phyloP scores from a whole-genome alignment of 2,797 vertebrate species.

The Sphenopsis melanotis region DNA sequence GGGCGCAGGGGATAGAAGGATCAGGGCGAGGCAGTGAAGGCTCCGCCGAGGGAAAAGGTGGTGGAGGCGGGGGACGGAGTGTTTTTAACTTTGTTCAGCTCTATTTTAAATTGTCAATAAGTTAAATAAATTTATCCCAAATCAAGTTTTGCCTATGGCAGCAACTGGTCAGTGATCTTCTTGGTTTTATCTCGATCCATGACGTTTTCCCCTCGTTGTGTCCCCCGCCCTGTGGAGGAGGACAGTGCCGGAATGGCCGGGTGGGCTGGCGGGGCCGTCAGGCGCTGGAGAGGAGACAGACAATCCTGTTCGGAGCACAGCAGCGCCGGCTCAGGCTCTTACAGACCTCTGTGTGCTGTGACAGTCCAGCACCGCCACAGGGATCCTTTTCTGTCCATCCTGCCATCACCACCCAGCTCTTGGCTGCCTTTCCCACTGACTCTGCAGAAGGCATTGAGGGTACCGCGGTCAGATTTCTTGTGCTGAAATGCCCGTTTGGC shows the following conservation, averaged over 20 bases:
- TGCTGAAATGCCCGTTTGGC: background rate
- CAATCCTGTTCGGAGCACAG: accelerated
- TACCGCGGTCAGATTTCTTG: background rate
- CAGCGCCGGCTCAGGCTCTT: background rate
- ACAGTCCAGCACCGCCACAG: background rate
- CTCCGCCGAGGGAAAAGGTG: background rate
- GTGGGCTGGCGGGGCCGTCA: background rate
- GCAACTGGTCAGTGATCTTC: background rate
- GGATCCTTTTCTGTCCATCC: background rate
- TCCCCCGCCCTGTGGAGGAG: background rate
- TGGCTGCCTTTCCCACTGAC: background rate
- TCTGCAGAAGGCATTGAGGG: background rate
- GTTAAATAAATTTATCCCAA: background rate
- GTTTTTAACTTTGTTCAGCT: background rate
- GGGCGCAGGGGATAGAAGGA: too few relatives aligned
- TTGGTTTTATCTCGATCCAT: background rate
- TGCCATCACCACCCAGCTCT: background rate
- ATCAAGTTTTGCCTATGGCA: background rate
- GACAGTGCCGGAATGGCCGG: accelerated
- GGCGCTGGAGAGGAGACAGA: background rate
- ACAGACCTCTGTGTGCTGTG: background rate
- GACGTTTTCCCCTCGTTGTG: background rate
- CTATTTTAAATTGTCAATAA: background rate
- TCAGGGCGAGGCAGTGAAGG: background rate
- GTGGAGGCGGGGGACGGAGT: accelerated